phyloP scores from a whole-genome alignment of 2,113 vertebrate genomes.

The Sigmodon hispidus region DNA sequence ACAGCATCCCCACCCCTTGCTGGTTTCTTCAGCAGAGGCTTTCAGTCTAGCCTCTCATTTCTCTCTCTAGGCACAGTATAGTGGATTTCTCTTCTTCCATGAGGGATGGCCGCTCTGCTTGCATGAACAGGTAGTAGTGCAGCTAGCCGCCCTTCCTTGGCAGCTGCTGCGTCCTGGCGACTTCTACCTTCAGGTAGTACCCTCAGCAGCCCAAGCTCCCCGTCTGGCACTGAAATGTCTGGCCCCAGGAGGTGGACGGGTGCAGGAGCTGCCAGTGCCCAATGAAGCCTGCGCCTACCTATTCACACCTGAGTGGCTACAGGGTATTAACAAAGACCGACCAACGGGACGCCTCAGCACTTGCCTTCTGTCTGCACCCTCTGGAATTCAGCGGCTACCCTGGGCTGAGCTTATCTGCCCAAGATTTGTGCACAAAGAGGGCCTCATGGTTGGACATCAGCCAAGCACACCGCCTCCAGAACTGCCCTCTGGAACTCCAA shows the following conservation, averaged over 20 bases:
- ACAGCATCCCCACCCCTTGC: not conserved
- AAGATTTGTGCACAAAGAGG: constrained; percentile 89
- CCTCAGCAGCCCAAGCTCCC: constrained; percentile 91
- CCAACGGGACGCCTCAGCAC: constrained; percentile 90
- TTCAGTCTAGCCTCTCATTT: constrained; percentile 42
- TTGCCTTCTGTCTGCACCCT: constrained; percentile 91
- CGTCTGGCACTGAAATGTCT: constrained; percentile 93
- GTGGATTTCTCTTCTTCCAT: constrained; percentile 93
- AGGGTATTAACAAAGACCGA: constrained; percentile 93
- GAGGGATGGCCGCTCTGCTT: constrained; percentile 93
- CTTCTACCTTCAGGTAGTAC: constrained; percentile 96
- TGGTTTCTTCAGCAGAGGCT: constrained; percentile 26
- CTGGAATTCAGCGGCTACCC: constrained; percentile 90
- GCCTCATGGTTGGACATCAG: constrained; percentile 81
- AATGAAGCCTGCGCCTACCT: constrained; percentile 91
- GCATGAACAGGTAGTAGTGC: constrained; percentile 90
- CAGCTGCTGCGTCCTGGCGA: constrained; percentile 91
- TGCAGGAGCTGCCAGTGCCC: constrained; percentile 91
- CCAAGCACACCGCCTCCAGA: constrained; percentile 67
- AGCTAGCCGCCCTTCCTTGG: constrained; percentile 94
- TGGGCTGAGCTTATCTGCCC: constrained; percentile 95
- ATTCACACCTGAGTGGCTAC: constrained; percentile 94
- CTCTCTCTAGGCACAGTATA: constrained; percentile 91
- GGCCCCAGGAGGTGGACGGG: constrained; percentile 90
- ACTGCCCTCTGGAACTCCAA: constrained; percentile 67